These are phyloP conservation scores for Fabriciana adippe DNA, from an alignment of 2,888 invertebrate genomes.

Conservation along the genomic window DNA sequence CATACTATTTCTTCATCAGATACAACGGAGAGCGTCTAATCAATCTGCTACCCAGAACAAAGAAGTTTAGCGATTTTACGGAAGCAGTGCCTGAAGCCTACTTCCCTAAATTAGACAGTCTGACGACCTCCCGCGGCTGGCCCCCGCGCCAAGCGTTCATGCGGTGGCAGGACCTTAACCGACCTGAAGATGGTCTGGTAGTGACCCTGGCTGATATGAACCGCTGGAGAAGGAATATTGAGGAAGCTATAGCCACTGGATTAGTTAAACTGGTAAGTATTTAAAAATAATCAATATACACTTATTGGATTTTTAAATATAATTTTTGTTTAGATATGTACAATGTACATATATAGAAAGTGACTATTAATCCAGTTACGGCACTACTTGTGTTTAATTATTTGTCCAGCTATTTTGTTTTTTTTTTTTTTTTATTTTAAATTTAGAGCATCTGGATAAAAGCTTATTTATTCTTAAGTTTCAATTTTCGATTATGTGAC, in stretches of 20 bases:
- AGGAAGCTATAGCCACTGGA: slow-evolving; percentile 88
- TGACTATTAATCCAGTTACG: too few relatives aligned
- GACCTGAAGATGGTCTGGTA: slow-evolving; percentile 83
- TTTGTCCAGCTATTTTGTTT: too few relatives aligned
- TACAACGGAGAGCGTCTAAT: slow-evolving; percentile 90
- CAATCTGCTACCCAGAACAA: slow-evolving; percentile 85
- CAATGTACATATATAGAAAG: too few relatives aligned
- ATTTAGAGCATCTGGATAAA: too few relatives aligned
- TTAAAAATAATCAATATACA: not conserved
- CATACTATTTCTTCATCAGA: slow-evolving; percentile 50
- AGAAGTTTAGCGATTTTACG: slow-evolving; percentile 85
- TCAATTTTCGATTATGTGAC: too few relatives aligned
- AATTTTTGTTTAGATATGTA: not conserved
- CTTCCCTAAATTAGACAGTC: slow-evolving; percentile 90
- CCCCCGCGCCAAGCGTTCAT: slow-evolving; percentile 86
- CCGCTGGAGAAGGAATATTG: slow-evolving; percentile 88
- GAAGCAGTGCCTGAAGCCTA: slow-evolving; percentile 89
- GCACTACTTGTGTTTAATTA: too few relatives aligned
- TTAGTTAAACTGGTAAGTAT: slow-evolving; percentile 79
- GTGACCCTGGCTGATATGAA: slow-evolving; percentile 86
- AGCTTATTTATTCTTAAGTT: too few relatives aligned
- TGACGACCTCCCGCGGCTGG: slow-evolving; percentile 87
- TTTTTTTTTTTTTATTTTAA: too few relatives aligned
- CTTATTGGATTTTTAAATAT: not conserved
- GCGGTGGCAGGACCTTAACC: slow-evolving; percentile 83